Conservation (phyloP, 2,797 vertebrate genomes). For the Phataginus tricuspis region DNA sequence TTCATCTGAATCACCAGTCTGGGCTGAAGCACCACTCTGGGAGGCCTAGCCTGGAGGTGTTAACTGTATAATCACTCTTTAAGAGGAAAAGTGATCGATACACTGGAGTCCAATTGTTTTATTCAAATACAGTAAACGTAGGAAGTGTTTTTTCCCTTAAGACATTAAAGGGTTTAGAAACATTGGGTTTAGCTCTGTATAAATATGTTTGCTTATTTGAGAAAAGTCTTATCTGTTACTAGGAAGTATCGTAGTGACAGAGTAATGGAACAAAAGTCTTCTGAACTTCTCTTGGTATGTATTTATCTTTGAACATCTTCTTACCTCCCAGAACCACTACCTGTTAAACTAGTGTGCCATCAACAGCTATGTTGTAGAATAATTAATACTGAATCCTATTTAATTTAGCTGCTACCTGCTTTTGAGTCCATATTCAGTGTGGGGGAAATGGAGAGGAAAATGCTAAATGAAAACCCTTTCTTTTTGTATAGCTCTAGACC, state of each 20-base stretch:
- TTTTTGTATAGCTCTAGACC: background rate
- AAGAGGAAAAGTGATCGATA: background rate
- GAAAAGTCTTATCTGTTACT: background rate
- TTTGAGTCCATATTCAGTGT: slow-evolving; percentile 50
- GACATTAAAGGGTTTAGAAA: background rate
- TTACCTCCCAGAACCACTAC: background rate
- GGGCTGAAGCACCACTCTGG: background rate
- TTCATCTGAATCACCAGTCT: background rate
- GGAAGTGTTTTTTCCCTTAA: slow-evolving; percentile 7
- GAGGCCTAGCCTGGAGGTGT: background rate
- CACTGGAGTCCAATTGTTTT: background rate
- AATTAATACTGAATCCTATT: slow-evolving; percentile 9
- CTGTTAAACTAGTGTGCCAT: slow-evolving; percentile 4
- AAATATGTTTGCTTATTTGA: slow-evolving; percentile 36
- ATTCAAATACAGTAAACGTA: background rate
- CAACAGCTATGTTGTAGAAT: slow-evolving; percentile 14
- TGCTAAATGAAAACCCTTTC: background rate
- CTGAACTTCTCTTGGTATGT: background rate
- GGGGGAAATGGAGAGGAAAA: background rate
- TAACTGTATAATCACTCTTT: background rate
- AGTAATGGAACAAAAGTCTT: background rate
- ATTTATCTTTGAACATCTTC: slow-evolving; percentile 36
- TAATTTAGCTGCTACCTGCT: slow-evolving; percentile 57
- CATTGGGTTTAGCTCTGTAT: background rate
- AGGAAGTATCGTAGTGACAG: background rate